These are phyloP conservation scores for Cremastobaeus sp. DNA, from an alignment of 2,888 invertebrate genomes.

Conservation along the genomic window DNA sequence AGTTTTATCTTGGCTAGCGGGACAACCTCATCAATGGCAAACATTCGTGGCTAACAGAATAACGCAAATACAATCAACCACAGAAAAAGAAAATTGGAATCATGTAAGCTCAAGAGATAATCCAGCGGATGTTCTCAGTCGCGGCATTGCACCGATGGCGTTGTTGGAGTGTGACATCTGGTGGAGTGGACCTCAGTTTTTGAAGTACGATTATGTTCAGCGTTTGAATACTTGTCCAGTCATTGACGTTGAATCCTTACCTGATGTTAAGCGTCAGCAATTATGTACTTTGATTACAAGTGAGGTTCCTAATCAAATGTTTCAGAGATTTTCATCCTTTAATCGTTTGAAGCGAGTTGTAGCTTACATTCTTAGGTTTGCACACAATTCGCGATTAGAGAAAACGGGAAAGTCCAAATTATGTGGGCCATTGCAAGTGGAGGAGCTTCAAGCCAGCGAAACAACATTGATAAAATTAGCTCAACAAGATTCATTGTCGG, in stretches of 20 bases:
- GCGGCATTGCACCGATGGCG: constrained; percentile 18
- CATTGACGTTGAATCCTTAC: neutral
- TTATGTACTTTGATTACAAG: constrained; percentile 3
- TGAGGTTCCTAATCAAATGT: neutral
- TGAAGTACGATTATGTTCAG: constrained; percentile 2
- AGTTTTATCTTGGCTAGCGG: no score
- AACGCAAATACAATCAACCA: constrained; percentile 5
- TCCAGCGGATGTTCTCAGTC: constrained; percentile 13
- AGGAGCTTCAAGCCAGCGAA: neutral
- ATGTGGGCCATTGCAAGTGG: neutral
- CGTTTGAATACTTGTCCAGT: constrained; percentile 1
- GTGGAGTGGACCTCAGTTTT: constrained; percentile 31
- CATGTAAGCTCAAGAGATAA: constrained; percentile 37
- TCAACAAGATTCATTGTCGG: constrained; percentile 50
- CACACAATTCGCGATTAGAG: constrained; percentile 43
- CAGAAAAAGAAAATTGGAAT: constrained; percentile 3
- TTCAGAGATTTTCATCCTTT: constrained; percentile 4
- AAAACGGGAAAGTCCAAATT: constrained; percentile 7
- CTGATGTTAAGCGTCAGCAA: neutral
- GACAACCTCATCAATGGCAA: no score
- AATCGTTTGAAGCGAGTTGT: constrained; percentile 8
- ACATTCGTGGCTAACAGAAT: constrained; percentile 29
- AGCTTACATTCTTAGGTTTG: constrained; percentile 1
- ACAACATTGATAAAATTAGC: neutral
- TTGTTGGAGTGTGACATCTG: no score